Percentiles rank a stretch among this genome's conserved stretches.
Evolutionary conservation across 1,140 invertebrate species (phyloP).

Genomic region (Drosophila seguyi): DNA sequence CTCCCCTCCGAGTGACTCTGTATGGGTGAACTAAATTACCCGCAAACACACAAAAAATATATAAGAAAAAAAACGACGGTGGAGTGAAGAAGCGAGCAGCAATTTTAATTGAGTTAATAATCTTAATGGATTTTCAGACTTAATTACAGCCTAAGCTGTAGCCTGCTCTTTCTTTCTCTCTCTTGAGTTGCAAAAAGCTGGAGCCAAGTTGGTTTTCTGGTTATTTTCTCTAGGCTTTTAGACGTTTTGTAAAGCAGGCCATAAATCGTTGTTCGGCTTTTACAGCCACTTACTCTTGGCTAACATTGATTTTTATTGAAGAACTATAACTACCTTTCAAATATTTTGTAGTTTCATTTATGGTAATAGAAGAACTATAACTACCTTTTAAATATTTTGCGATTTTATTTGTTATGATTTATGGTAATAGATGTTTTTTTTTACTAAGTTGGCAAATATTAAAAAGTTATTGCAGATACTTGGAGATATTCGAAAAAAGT

Average conservation of each 20-base stretch:
- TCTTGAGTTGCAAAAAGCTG: conserved; percentile 16
- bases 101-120: conserved; percentile 76
- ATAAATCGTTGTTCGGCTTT: conserved; percentile 6
- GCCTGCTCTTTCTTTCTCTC: conserved; percentile 6
- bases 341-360: background rate
- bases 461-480: too few species aligned
- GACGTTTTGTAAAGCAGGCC: conserved; percentile 12
- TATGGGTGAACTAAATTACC: conserved; percentile 59
- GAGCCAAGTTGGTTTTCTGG: background rate
- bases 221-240: conserved; percentile 11
- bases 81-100: conserved; percentile 55
- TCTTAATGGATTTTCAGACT: conserved; percentile 73
- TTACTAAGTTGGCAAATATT: too few species aligned
- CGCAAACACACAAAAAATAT: conserved; percentile 47
- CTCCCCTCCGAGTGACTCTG: background rate
- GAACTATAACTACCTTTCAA: background rate
- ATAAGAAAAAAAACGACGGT: conserved; percentile 43
- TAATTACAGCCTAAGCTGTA: conserved; percentile 57
- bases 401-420: too few species aligned
- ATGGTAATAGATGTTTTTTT: too few species aligned
- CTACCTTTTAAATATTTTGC: too few species aligned
- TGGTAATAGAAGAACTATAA: too few species aligned
- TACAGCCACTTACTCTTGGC: background rate
- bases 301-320: background rate
- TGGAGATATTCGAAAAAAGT: too few species aligned